Percentiles rank a stretch among this genome's conserved stretches.
These are phyloP conservation scores for Flabesymbios commensalis DNA, from an alignment of 2,888 invertebrate species.

Conservation along the genomic window DNA sequence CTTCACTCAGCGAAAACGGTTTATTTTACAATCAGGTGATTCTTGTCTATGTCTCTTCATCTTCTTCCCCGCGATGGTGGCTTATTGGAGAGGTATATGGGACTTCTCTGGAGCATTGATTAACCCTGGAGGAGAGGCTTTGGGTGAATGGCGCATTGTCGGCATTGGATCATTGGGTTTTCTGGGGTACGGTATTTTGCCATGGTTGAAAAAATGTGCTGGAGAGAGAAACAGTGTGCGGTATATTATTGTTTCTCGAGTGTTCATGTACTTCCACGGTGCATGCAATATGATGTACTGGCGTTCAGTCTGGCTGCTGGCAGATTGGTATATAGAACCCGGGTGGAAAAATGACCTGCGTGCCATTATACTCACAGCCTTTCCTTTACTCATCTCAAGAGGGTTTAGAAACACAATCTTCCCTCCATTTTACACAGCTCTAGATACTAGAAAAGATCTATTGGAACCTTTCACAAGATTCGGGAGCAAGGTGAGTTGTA, in stretches of 20 bases:
- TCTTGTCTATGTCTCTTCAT: slow-evolving; percentile 13
- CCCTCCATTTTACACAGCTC: slow-evolving; percentile 16
- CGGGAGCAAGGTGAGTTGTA: slow-evolving; percentile 4
- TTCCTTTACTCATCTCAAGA: neutral
- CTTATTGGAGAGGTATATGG: slow-evolving; percentile 34
- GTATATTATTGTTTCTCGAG: slow-evolving; percentile 7
- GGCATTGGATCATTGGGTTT: slow-evolving; percentile 9
- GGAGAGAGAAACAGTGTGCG: neutral
- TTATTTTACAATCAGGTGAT: too few species aligned
- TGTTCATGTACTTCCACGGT: slow-evolving; percentile 15
- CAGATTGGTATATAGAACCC: slow-evolving; percentile 24
- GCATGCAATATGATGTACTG: slow-evolving; percentile 26
- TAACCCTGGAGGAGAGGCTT: slow-evolving; percentile 5
- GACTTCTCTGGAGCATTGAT: slow-evolving; percentile 23
- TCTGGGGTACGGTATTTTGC: slow-evolving; percentile 10
- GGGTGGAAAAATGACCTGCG: slow-evolving; percentile 12
- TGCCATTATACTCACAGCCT: slow-evolving; percentile 7
- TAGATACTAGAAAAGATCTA: slow-evolving; percentile 13
- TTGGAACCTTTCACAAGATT: slow-evolving; percentile 17
- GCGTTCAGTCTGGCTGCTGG: slow-evolving; percentile 25
- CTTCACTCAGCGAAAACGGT: too few species aligned
- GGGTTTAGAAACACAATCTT: slow-evolving; percentile 13
- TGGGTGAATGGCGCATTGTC: slow-evolving; percentile 5
- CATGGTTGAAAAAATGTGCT: neutral
- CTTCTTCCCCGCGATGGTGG: slow-evolving; percentile 26